Evolutionary conservation across 2,113 vertebrate genomes (phyloP).

Genomic region (Hypanus sabinus): DNA sequence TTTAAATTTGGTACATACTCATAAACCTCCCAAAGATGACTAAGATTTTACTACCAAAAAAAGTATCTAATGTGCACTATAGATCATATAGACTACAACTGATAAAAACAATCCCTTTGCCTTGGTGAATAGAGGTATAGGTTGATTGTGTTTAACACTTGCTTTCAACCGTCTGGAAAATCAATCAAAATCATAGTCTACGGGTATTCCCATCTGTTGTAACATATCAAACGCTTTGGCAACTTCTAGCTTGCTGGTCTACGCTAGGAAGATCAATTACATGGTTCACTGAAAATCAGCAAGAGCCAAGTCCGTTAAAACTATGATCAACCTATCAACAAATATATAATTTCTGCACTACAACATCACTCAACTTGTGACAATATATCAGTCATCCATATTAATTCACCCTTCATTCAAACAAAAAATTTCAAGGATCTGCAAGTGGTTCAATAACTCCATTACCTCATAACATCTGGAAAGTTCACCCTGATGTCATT

Average conservation of each 20-base stretch:
- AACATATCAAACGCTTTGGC: neutral
- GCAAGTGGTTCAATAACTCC: constrained; percentile 21
- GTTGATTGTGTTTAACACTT: neutral
- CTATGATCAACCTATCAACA: neutral
- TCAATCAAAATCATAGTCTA: constrained; percentile 1
- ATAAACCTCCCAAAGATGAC: neutral
- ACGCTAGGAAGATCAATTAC: constrained; percentile 23
- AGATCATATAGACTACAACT: neutral
- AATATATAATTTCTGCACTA: neutral
- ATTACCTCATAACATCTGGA: neutral
- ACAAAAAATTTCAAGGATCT: neutral
- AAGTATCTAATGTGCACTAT: neutral
- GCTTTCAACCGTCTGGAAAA: neutral
- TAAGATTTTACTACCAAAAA: neutral
- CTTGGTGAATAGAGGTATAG: neutral
- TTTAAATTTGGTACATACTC: neutral
- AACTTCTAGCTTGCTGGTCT: neutral
- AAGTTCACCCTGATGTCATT: neutral
- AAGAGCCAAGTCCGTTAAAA: neutral
- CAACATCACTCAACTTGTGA: neutral
- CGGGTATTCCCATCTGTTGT: neutral
- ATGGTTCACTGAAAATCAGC: constrained; percentile 17
- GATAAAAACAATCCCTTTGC: neutral
- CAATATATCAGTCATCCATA: neutral
- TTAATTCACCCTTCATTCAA: neutral